Evolutionary conservation across 2,113 vertebrate genomes (phyloP), one percentile per base, ranked within the genome.

Genomic region (Cervus canadensis): DNA sequence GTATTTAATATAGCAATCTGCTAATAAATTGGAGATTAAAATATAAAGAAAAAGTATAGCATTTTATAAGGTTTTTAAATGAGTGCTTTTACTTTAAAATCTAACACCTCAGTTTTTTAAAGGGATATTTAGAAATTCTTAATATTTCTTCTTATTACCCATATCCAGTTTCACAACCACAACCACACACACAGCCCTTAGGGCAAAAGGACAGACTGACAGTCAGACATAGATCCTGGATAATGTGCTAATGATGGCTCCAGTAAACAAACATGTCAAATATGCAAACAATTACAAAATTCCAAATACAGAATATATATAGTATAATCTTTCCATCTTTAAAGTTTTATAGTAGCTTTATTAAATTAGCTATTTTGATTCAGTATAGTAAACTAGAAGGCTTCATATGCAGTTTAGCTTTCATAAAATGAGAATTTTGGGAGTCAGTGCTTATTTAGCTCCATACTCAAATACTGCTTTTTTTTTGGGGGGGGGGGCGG

Each of bases 261-360:
- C 23, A 95, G 33, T 59, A 93, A 97, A 94, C 30, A 89, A 92
- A 91, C 40, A 79, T 64, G 33, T 89, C 36, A 93, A 40, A 90
- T 93, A 97, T 40, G 30, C 17, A 97, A 95, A 95, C 2, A 87
- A 83, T 21, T 93, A 1, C 89, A 83, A 93, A 93, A 78, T 94
- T 96, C 40, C 56, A 97, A 97, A 95, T 26, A 85, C 7, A 97
- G 26, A 94, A 93, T 67, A 50, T 71, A 97, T 5, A n/a, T 9
- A 67, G 25, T 50, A 62, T 82, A 62, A 86, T n/a, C 28, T 86
- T 81, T 86, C n/a, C 87, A 28, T 52, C 59, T 26, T 94, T 87
- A 33, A 30, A 60, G 57, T 64, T 93, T 93, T 84, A 79, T 0
- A 78, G 12, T 40, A 78, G 21, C 89, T 87, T 88, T 5, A 86